Percentiles rank a stretch among this genome's conserved stretches.
Conservation (phyloP, 2,888 invertebrate species). For the Eurois occulta region DNA sequence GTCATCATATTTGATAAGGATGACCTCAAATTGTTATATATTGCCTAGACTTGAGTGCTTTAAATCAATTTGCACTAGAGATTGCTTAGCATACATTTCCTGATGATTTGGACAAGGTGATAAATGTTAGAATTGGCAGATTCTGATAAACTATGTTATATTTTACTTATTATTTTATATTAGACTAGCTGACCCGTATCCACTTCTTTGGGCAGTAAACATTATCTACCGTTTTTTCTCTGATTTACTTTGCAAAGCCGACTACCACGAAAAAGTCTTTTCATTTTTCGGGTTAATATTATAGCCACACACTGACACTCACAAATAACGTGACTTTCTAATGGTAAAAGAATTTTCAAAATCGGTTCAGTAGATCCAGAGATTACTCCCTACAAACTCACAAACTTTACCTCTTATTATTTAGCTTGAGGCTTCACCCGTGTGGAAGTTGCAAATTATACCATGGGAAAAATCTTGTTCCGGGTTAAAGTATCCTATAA, state of each 20-base stretch:
- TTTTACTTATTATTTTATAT: background rate
- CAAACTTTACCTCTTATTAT: too few relatives aligned
- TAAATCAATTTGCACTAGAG: slow-evolving; percentile 42
- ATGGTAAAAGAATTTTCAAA: too few relatives aligned
- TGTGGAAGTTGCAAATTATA: background rate
- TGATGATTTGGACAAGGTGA: slow-evolving; percentile 11
- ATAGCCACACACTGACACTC: too few relatives aligned
- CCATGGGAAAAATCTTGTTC: background rate
- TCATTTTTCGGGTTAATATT: too few relatives aligned
- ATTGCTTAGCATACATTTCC: slow-evolving; percentile 13
- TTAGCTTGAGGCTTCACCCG: background rate
- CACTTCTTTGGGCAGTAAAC: too few relatives aligned
- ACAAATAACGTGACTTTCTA: too few relatives aligned
- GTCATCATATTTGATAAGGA: slow-evolving; percentile 54
- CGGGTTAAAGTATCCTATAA: background rate
- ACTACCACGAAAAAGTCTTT: too few relatives aligned
- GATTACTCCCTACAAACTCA: too few relatives aligned
- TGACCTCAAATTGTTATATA: slow-evolving; percentile 53
- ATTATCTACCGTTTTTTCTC: too few relatives aligned
- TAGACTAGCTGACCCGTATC: background rate
- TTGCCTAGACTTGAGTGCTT: slow-evolving; percentile 23
- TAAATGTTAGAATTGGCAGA: background rate
- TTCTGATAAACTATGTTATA: background rate
- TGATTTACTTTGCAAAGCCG: too few relatives aligned
- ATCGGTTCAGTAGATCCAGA: too few relatives aligned